Base-by-base conservation (phyloP, 2,888 invertebrate genomes). In the Mimumesa dahlbomi region DNA sequence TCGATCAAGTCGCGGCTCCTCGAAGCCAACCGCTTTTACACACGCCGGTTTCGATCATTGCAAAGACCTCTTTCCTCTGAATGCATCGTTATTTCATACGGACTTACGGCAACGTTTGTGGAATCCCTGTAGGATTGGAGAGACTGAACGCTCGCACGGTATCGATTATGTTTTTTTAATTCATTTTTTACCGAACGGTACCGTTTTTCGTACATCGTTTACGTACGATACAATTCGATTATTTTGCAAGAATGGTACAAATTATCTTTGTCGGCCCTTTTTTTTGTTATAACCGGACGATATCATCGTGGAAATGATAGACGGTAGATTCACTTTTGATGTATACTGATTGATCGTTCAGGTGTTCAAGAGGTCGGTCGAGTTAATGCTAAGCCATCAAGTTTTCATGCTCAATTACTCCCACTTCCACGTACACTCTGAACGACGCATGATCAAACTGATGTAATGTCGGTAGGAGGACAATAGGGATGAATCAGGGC, bases 381-480 rank as follows among this genome's bases (percentile, higher is more conserved):
- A 70, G 70, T 73, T 70, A 80, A 73, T 46, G 68, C 62, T 61
- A 45, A 53, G 42, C 45, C 62, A 78, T 78, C 36, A 78, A 78
- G 70, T 68, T 78, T 78, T 78, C 80, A 78, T 78, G 77, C 70
- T 46, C 73, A 68, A 77, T 78, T 80, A 80, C 78, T 73, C 80
- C 78, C 73, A 73, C 78, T 66, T 63, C 53, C 46, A 56, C 48
- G 43, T 56, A 52, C 11, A 42, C 52, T 14, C 43, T 43, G 66
- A 36, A 73, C 59, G 69, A 79, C 80, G 80, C 69, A 79, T 77
- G 77, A 77, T 67, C 80, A 54, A 66, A 67, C 58, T 31, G 48
- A 31, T 45, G 21, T 31, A 14, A 49, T 38, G 43, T 21, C 50
- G 52, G 50, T 56, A 52, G 46, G 62, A 52, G 50, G 45, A 43